Evolutionary conservation across 1,140 invertebrate species (phyloP).

Genomic region (Drosophila truncata): DNA sequence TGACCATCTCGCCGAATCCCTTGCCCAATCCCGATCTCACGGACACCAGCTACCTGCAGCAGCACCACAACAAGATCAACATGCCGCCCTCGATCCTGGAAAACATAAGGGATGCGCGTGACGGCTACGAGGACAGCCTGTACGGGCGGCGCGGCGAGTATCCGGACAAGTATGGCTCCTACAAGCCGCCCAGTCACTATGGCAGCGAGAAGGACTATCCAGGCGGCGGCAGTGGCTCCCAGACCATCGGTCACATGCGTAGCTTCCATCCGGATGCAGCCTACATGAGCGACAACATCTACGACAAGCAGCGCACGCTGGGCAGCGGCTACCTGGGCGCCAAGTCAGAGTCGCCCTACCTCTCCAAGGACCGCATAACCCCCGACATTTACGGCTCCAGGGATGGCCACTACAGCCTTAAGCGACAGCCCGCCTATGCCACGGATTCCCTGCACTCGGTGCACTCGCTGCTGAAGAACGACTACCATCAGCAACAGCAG

Average conservation of each 20-base stretch:
- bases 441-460: slow-evolving; percentile 85
- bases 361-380: slow-evolving; percentile 83
- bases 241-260: slow-evolving; percentile 82
- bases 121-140: slow-evolving; percentile 85
- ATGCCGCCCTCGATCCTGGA: slow-evolving; percentile 87
- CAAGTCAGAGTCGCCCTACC: slow-evolving; percentile 80
- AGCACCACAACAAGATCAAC: slow-evolving; percentile 86
- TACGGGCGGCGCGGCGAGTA: slow-evolving; percentile 76
- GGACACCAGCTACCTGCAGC: slow-evolving; percentile 87
- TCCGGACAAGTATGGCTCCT: slow-evolving; percentile 81
- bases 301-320: slow-evolving; percentile 79
- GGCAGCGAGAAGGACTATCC: slow-evolving; percentile 83
- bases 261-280: slow-evolving; percentile 78
- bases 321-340: slow-evolving; percentile 70
- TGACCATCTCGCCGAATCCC: slow-evolving; percentile 89
- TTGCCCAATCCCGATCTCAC: slow-evolving; percentile 90
- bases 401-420: slow-evolving; percentile 80
- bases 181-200: slow-evolving; percentile 83
- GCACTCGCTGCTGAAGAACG: slow-evolving; percentile 87
- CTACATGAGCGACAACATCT: slow-evolving; percentile 81
- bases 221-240: slow-evolving; percentile 64
- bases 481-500: slow-evolving; percentile 88
- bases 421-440: slow-evolving; percentile 73
- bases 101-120: slow-evolving; percentile 86
- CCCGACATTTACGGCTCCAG: slow-evolving; percentile 82